Percentiles rank a stretch among this genome's conserved stretches.
Evolutionary conservation across 2,113 vertebrate genomes (phyloP).

Genomic region (Lepus europaeus): DNA sequence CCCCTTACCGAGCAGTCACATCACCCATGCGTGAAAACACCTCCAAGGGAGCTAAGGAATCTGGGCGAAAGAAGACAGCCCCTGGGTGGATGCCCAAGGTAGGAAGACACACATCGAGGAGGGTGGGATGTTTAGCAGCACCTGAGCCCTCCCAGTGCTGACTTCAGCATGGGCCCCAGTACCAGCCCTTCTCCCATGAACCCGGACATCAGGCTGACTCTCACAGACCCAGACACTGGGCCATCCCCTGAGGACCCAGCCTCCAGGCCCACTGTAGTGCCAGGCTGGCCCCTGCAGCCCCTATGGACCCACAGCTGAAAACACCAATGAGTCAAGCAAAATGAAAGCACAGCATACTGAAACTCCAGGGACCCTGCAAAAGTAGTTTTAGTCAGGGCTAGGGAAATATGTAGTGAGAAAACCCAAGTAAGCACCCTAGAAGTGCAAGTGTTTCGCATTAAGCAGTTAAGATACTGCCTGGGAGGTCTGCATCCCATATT

Average conservation of each 20-base stretch:
- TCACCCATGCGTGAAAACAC: not conserved
- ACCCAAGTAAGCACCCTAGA: too few relatives aligned
- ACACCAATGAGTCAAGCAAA: not conserved
- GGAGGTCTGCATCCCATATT: too few relatives aligned
- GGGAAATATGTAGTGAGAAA: too few relatives aligned
- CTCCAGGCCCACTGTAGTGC: not conserved
- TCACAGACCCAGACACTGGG: not conserved
- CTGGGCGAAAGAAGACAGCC: not conserved
- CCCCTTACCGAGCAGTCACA: not conserved
- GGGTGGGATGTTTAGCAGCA: too few relatives aligned
- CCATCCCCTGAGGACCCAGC: not conserved
- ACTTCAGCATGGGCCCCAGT: not conserved
- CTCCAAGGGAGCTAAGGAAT: not conserved
- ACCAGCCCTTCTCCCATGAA: not conserved
- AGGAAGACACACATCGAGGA: not conserved
- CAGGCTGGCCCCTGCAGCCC: too few relatives aligned
- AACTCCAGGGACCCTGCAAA: not conserved
- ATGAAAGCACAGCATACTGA: not conserved
- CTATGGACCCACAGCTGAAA: not conserved
- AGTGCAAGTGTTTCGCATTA: too few relatives aligned
- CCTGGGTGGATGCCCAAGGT: not conserved
- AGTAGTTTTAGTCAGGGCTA: too few relatives aligned
- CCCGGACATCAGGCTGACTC: not conserved
- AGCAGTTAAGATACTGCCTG: too few relatives aligned
- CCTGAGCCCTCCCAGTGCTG: not conserved